Conservation (phyloP, 1,140 invertebrate genomes). For the Sitobion miscanthi region DNA sequence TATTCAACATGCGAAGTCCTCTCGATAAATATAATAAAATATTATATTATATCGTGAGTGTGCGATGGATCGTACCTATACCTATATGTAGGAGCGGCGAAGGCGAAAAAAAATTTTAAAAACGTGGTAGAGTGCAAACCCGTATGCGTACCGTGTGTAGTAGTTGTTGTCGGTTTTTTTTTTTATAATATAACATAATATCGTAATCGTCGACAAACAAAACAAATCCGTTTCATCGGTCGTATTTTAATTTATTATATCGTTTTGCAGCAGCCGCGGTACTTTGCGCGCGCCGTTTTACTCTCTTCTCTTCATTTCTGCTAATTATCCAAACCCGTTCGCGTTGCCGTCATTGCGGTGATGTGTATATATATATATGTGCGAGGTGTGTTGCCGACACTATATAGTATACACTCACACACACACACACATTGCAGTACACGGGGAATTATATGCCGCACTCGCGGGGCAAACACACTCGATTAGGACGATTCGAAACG, state of each 20-base stretch:
- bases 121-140: background rate
- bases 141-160: background rate
- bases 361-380: background rate
- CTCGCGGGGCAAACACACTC: conserved; percentile 11
- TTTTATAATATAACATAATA: background rate
- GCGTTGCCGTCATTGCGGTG: background rate
- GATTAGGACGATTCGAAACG: conserved; percentile 36
- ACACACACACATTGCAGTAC: background rate
- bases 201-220: background rate
- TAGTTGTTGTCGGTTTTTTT: background rate
- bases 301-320: conserved; percentile 16
- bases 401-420: background rate
- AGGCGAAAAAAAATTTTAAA: background rate
- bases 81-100: too few species aligned
- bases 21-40: background rate
- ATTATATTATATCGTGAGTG: background rate
- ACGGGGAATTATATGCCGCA: background rate
- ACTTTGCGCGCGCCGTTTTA: background rate
- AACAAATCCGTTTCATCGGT: background rate
- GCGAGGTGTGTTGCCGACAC: background rate
- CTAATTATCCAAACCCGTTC: conserved; percentile 39
- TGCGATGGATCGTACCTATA: background rate
- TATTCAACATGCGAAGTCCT: background rate
- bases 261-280: too few species aligned
- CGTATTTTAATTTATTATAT: background rate